These are phyloP conservation scores for Sparidentex hasta DNA, from an alignment of 2,797 vertebrate genomes.

Conservation along the genomic window DNA sequence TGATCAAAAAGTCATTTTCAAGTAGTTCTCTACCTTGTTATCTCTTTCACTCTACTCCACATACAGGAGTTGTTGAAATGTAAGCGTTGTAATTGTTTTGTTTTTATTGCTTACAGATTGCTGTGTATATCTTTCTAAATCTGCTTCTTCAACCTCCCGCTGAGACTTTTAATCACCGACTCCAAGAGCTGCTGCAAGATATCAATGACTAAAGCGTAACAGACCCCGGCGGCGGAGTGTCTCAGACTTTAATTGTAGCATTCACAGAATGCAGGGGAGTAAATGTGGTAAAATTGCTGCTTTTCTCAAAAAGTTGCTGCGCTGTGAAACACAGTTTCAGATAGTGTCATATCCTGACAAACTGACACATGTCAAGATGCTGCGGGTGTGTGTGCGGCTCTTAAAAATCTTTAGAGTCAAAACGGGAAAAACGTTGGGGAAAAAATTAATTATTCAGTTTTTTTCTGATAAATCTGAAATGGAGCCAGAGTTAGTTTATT, in stretches of 20 bases:
- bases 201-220: neutral
- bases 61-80: neutral
- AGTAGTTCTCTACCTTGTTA: neutral
- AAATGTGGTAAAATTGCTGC: neutral
- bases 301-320: neutral
- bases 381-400: neutral
- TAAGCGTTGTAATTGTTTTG: no score
- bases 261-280: neutral
- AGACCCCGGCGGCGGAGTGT: neutral
- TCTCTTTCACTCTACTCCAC: neutral
- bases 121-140: neutral
- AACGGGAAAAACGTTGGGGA: neutral
- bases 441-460: neutral
- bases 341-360: constrained; percentile 5
- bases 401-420: constrained; percentile 1
- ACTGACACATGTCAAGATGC: neutral
- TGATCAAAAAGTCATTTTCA: neutral
- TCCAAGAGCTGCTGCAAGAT: neutral
- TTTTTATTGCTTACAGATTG: neutral
- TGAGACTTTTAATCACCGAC: neutral
- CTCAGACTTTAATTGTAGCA: neutral
- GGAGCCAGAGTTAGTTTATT: constrained; percentile 33
- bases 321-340: constrained; percentile 1
- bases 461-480: constrained; percentile 19
- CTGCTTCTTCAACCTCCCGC: neutral